A percentile compares a stretch with the other conserved stretches of the same genome.
Conservation (phyloP, 1,140 invertebrate species). For the Bombyx mandarina region DNA sequence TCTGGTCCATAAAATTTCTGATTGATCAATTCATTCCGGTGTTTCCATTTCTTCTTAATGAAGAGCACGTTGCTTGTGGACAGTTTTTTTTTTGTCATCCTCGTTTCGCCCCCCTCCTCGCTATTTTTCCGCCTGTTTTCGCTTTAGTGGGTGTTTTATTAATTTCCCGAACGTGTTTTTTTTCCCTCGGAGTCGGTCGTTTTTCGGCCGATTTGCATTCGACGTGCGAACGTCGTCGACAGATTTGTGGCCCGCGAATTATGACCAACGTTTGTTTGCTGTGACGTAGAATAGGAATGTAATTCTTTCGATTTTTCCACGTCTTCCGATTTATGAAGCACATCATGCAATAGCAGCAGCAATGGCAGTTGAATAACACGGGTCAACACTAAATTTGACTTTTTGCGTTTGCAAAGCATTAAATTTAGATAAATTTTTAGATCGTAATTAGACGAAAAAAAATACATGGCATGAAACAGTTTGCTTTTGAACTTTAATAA, state of each 20-base stretch:
- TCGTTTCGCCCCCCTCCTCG: constrained; percentile 23
- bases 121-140: constrained; percentile 61
- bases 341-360: too few relatives aligned
- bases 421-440: too few relatives aligned
- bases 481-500: too few relatives aligned
- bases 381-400: too few relatives aligned
- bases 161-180: constrained; percentile 25
- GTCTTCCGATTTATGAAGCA: too few relatives aligned
- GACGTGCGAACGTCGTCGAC: constrained; percentile 32
- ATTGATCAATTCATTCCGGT: constrained; percentile 68
- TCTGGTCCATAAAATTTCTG: constrained; percentile 66
- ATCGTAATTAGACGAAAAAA: too few relatives aligned
- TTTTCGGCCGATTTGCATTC: constrained; percentile 5
- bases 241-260: constrained; percentile 24
- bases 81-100: constrained; percentile 40
- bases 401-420: too few relatives aligned
- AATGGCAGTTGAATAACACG: too few relatives aligned
- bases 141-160: constrained; percentile 59
- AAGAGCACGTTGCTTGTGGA: constrained; percentile 53
- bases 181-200: constrained; percentile 6
- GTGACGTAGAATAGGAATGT: too few relatives aligned
- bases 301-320: too few relatives aligned
- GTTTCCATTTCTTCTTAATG: constrained; percentile 60
- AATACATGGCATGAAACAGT: too few relatives aligned
- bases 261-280: background rate